Conservation (phyloP, 1,140 invertebrate genomes). For the Chironomus striatipennis region DNA sequence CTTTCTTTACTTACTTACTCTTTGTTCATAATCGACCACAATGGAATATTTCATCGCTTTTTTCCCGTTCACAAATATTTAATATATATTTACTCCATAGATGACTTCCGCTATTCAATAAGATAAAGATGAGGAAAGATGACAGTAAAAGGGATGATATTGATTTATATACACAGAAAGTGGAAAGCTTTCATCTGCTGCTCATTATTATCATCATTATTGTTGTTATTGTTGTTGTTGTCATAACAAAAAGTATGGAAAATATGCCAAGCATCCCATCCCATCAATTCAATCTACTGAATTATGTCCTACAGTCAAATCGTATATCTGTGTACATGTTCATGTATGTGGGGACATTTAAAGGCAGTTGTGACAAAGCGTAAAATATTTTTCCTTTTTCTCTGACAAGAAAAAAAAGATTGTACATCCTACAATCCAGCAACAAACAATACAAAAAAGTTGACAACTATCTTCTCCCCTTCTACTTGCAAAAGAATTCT, state of each 20-base stretch:
- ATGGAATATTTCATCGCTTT: too few species aligned
- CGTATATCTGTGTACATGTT: too few species aligned
- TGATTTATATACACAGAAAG: conserved; percentile 11
- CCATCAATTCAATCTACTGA: background rate
- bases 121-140: background rate
- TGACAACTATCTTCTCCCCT: background rate
- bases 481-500: background rate
- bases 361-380: background rate
- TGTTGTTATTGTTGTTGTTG: background rate
- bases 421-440: background rate
- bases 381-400: background rate
- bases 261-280: conserved; percentile 6
- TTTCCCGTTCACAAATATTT: too few species aligned
- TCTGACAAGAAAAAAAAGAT: background rate
- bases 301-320: background rate
- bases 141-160: background rate
- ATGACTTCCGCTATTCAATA: too few species aligned
- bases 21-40: too few species aligned
- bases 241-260: conserved; percentile 7
- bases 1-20: too few species aligned
- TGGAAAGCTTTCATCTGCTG: conserved; percentile 4
- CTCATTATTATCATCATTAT: conserved; percentile 14
- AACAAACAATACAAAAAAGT: conserved; percentile 1
- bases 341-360: background rate
- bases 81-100: too few species aligned